Evolutionary conservation across 2,797 vertebrate species (phyloP).

Genomic region (Darevskia mixta): DNA sequence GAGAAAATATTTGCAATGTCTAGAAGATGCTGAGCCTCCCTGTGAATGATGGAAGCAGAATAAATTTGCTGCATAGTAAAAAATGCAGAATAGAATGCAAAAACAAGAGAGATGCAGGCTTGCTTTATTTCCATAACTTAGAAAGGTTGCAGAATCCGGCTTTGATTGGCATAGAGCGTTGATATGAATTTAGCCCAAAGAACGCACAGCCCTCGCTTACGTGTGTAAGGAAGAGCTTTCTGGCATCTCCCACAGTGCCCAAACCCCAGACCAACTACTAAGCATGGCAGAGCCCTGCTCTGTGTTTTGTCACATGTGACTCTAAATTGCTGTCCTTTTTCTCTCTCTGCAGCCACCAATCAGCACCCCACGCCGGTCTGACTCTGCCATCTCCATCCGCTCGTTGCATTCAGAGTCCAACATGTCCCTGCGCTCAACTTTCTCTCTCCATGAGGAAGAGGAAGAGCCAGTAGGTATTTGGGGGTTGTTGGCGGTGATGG

Average conservation of each 20-base stretch:
- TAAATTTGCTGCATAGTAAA: background rate
- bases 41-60: background rate
- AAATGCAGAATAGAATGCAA: background rate
- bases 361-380: slow-evolving; percentile 91
- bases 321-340: background rate
- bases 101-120: background rate
- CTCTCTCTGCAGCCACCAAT: slow-evolving; percentile 85
- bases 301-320: background rate
- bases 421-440: slow-evolving; percentile 98
- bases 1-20: background rate
- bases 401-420: slow-evolving; percentile 98
- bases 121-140: no score
- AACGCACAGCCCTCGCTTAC: no score
- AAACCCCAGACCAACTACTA: background rate
- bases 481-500: background rate
- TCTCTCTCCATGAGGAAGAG: slow-evolving; percentile 98
- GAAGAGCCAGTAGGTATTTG: slow-evolving; percentile 91
- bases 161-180: background rate
- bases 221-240: background rate
- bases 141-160: background rate
- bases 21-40: no score
- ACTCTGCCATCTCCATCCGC: slow-evolving; percentile 96
- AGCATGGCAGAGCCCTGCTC: background rate
- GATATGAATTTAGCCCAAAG: background rate
- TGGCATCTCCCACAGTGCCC: background rate